Evolutionary conservation across 2,797 vertebrate genomes (phyloP), one percentile per base, ranked within the genome.

Genomic region (Enteromius thamalakanensis): DNA sequence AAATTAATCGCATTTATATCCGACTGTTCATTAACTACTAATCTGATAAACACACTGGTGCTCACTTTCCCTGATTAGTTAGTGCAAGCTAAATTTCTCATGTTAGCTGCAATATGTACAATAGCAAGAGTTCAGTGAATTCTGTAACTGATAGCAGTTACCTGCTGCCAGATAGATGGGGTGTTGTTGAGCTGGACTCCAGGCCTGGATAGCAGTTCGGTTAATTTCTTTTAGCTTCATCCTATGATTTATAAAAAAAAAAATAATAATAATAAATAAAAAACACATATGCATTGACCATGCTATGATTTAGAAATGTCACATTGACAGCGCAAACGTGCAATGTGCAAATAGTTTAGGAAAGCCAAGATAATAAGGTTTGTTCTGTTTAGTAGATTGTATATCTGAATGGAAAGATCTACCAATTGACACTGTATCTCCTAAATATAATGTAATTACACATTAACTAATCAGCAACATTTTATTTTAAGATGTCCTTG

Each of bases 181-280:
- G 88, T 99, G 96, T 79, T 97, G 97, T 88, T 96, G 95, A 2
- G 96, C 95, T 86, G 98, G 98, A 89, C 98, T 99, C 98, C 98
- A 99, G 64, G 96, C 96, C 95, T 98, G 97, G 91, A 98, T 97
- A 74, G 98, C 98, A 21, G 98, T 98, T 77, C 97, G 96, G 85
- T 97, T 96, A 71, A 99, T 92, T 88, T 98, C 98, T 92, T 99
- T 99, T 67, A 99, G 94, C 93, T 99, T 99, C 98, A 99, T 99
- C 90, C 95, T 95, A 69, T 75, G 14, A 84, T 6, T 87, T 34
- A 65, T 32, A 1, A 72, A 53, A 45, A 45, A 12, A 12, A 45
- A 12, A 12, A 26, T 26, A 26, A 26, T 26, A 26, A 26, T 26
- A 26, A 26, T 26, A 26, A 26, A 26, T 26, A 26, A 26, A 45